A percentile compares a stretch with the other conserved stretches of the same genome.
phyloP scores from a whole-genome alignment of 2,888 invertebrate species.

The Panzeria rudis region DNA sequence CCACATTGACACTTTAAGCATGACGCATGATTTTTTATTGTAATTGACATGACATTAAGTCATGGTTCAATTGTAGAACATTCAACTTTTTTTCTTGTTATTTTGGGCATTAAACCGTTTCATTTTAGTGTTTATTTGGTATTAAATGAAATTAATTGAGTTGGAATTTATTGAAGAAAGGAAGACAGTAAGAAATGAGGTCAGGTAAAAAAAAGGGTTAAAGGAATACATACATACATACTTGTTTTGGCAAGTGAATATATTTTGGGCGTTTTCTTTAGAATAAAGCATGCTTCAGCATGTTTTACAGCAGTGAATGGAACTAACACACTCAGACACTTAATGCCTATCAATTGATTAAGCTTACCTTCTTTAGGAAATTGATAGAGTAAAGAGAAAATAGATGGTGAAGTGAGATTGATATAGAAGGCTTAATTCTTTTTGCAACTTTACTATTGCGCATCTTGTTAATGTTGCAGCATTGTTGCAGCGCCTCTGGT shows the following conservation, averaged over 20 bases:
- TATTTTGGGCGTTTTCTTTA: background rate
- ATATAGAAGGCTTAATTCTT: too few relatives aligned
- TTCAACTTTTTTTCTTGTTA: slow-evolving; percentile 14
- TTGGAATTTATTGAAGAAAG: slow-evolving; percentile 11
- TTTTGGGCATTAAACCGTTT: background rate
- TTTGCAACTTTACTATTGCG: too few relatives aligned
- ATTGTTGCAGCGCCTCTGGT: too few relatives aligned
- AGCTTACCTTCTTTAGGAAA: too few relatives aligned
- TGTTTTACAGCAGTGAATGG: too few relatives aligned
- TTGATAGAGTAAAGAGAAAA: too few relatives aligned
- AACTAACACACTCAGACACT: too few relatives aligned
- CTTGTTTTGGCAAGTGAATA: background rate
- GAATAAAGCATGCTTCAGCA: background rate
- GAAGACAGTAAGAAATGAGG: background rate
- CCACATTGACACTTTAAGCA: slow-evolving; percentile 69
- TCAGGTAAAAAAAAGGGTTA: background rate
- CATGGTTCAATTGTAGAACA: slow-evolving; percentile 62
- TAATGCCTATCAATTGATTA: too few relatives aligned
- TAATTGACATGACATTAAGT: slow-evolving; percentile 67
- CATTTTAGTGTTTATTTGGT: slow-evolving; percentile 10
- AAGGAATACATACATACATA: too few relatives aligned
- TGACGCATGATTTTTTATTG: slow-evolving; percentile 68
- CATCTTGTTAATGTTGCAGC: too few relatives aligned
- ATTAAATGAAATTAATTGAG: slow-evolving; percentile 55
- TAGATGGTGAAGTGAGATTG: too few relatives aligned